Evolutionary conservation across 2,797 vertebrate genomes (phyloP), one percentile per base, ranked within the genome.

Genomic region (Psittacula echo): DNA sequence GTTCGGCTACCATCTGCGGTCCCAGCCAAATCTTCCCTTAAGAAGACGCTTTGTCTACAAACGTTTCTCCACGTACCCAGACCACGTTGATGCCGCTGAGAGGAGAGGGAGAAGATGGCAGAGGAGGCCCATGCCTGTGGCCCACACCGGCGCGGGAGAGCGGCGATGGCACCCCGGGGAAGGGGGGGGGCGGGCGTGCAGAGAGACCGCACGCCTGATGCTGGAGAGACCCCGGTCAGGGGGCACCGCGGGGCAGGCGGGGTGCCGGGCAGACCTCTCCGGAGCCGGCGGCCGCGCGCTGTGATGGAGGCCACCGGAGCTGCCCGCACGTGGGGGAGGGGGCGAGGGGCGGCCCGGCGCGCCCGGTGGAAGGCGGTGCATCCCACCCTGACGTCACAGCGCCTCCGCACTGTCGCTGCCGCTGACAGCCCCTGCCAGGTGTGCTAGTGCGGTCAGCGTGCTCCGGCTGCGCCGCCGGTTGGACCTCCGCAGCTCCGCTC

Each of bases 321-420:
- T 2, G 16, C 24, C 17, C 21, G 7, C 42, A 13, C 22, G 34
- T 3, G 51, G 30, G 18, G 14, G 23, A 15, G 10, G 30, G 17
- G 8, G 50, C 13, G 34, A 10, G 9, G 32, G 56, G 22, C 10
- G 18, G 34, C 53, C 37, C 22, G 32, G 27, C 29, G 29, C 94
- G 80, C 87, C 90, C 97, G 94, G 95, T 96, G 95, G 97, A 93
- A 90, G 95, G 96, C 95, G 95, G 53, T 5, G 94, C 89, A 44
- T 71, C 93, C 87, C 11, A 29, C 32, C 50, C 82, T 97, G 98
- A 98, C 98, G 98, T 98, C 98, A 98, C 97, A 93, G 96, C 97
- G 93, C 95, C 87, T 96, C 96, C 92, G 97, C 97, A 95, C 66
- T 80, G 9, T 23, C 54, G 45, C 11, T 73, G 64, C 61, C 73